A percentile compares a stretch with the other conserved stretches of the same genome.
phyloP scores from a whole-genome alignment of 2,113 vertebrate genomes.

The Oenanthe melanoleuca region DNA sequence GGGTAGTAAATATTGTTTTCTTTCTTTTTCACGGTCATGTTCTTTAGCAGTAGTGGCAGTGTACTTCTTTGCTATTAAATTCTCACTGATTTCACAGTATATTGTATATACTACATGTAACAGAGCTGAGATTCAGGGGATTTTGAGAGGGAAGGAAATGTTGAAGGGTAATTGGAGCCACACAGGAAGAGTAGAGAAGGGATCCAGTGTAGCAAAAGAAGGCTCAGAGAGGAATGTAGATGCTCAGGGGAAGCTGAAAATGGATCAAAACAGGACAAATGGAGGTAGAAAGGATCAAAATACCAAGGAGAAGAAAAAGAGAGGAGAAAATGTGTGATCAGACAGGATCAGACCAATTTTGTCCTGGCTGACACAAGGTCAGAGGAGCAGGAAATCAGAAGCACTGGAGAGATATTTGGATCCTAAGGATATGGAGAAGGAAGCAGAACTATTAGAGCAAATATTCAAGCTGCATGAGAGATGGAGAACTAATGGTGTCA shows the following conservation, averaged over 20 bases:
- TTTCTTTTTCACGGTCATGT: background rate
- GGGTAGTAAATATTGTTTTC: background rate
- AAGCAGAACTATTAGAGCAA: background rate
- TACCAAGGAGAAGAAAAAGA: slow-evolving; percentile 17
- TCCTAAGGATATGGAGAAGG: background rate
- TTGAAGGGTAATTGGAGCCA: slow-evolving; percentile 65
- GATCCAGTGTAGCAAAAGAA: slow-evolving; percentile 60
- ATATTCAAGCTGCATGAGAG: background rate
- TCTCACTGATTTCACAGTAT: slow-evolving; percentile 52
- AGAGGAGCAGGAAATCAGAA: slow-evolving; percentile 1
- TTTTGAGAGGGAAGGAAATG: slow-evolving; percentile 64
- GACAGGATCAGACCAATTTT: slow-evolving; percentile 24
- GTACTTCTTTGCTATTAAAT: slow-evolving; percentile 33
- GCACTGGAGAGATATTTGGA: background rate
- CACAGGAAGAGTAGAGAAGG: background rate
- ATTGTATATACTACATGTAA: slow-evolving; percentile 44
- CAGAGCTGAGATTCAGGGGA: slow-evolving; percentile 60
- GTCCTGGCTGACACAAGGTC: background rate
- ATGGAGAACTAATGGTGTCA: slow-evolving; percentile 8
- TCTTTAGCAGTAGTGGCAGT: background rate
- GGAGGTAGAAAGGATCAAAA: slow-evolving; percentile 47
- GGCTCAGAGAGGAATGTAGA: slow-evolving; percentile 63
- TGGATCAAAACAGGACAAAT: slow-evolving; percentile 54
- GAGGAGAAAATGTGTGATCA: background rate
- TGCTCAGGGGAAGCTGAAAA: slow-evolving; percentile 37